Conservation (phyloP, 2,888 invertebrate species). For the Drosophila fungiperda region DNA sequence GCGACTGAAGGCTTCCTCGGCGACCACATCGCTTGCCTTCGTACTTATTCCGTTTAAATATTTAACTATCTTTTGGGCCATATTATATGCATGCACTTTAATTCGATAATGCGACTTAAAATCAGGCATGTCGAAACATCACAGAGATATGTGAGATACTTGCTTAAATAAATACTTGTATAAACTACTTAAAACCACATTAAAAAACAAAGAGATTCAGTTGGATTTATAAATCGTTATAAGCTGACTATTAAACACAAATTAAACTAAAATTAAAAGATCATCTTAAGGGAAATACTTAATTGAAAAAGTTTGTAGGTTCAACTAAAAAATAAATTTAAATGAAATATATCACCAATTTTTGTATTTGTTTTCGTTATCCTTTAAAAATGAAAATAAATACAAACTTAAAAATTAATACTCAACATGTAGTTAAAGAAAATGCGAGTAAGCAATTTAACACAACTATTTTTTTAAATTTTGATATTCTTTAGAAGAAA, state of each 20-base stretch:
- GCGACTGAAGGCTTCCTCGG: conserved; percentile 31
- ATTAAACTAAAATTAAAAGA: background rate
- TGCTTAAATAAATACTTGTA: background rate
- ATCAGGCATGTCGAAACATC: conserved; percentile 4
- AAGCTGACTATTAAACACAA: background rate
- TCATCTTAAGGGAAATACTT: background rate
- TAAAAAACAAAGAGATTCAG: background rate
- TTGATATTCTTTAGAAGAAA: background rate
- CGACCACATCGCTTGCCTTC: conserved; percentile 12
- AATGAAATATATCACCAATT: background rate
- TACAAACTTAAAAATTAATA: background rate
- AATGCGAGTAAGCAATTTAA: background rate
- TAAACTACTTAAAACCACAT: background rate
- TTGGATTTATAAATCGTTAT: background rate
- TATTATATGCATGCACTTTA: conserved; percentile 31
- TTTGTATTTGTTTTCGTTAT: background rate
- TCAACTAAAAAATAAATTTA: background rate
- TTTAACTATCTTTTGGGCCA: conserved; percentile 40
- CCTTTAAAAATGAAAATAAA: background rate
- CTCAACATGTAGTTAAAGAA: background rate
- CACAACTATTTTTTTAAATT: background rate
- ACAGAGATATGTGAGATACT: background rate
- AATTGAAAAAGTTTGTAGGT: background rate
- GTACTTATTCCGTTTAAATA: conserved; percentile 53
- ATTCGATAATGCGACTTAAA: conserved; percentile 31